Percentiles rank a stretch among this genome's conserved stretches.
These are phyloP conservation scores for Deilephila porcellus DNA, from an alignment of 2,888 invertebrate genomes.

Conservation along the genomic window DNA sequence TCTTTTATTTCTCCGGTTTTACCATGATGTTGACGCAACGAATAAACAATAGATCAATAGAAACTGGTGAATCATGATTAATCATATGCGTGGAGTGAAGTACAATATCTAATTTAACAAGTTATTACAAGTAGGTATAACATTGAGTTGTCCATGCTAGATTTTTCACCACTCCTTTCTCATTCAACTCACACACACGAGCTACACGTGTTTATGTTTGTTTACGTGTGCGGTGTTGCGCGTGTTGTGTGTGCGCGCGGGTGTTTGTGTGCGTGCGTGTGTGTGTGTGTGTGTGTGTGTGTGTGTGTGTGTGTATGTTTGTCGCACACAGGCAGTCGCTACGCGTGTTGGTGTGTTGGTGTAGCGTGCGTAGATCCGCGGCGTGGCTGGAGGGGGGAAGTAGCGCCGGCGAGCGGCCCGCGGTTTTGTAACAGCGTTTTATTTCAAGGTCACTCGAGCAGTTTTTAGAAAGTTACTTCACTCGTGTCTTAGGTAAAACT, in stretches of 20 bases:
- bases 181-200: constrained; percentile 52
- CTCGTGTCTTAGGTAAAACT: constrained; percentile 70
- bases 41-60: constrained; percentile 47
- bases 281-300: constrained; percentile 47
- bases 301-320: constrained; percentile 50
- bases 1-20: constrained; percentile 52
- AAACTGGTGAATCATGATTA: constrained; percentile 51
- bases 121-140: constrained; percentile 7
- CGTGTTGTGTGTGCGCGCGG: constrained; percentile 51
- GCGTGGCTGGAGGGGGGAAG: constrained; percentile 63
- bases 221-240: constrained; percentile 50
- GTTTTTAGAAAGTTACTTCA: constrained; percentile 85
- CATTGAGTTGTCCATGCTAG: constrained; percentile 53
- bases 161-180: constrained; percentile 79
- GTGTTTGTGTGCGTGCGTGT: constrained; percentile 50
- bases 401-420: constrained; percentile 76
- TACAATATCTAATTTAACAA: constrained; percentile 30
- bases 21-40: constrained; percentile 43
- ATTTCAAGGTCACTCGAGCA: constrained; percentile 84
- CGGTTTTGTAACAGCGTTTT: constrained; percentile 84
- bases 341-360: constrained; percentile 54
- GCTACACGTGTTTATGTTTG: constrained; percentile 29
- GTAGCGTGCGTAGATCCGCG: constrained; percentile 68
- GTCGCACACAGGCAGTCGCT: constrained; percentile 44
- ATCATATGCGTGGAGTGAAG: constrained; percentile 37